A percentile compares a stretch with the other conserved stretches of the same genome.
Evolutionary conservation across 1,140 invertebrate genomes (phyloP).

Genomic region (Dysdera silvatica): DNA sequence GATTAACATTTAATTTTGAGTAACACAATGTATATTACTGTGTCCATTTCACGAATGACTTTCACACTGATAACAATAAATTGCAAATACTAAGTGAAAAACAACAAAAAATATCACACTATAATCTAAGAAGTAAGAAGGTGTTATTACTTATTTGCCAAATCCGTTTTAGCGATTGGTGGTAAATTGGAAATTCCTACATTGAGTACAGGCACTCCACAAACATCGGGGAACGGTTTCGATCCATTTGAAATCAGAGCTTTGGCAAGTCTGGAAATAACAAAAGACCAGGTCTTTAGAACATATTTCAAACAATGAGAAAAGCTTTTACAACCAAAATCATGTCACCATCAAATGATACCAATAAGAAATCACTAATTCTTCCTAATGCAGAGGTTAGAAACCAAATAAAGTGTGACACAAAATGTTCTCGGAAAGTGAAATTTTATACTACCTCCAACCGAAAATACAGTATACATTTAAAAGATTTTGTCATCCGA

Average conservation of each 20-base stretch:
- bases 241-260: slow-evolving; percentile 53
- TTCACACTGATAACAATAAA: too few species aligned
- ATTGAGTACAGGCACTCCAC: slow-evolving; percentile 57
- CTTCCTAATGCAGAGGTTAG: too few species aligned
- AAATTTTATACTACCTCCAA: too few species aligned
- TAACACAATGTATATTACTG: too few species aligned
- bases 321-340: neutral
- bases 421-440: too few species aligned
- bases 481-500: too few species aligned
- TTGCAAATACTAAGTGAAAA: too few species aligned
- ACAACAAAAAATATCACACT: neutral
- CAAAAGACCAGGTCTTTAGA: slow-evolving; percentile 3
- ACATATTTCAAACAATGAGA: slow-evolving; percentile 8
- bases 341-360: too few species aligned
- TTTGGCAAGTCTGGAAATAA: slow-evolving; percentile 50
- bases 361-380: slow-evolving; percentile 57
- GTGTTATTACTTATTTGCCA: slow-evolving; percentile 54
- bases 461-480: too few species aligned
- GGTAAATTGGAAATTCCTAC: slow-evolving; percentile 55
- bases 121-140: neutral
- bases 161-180: slow-evolving; percentile 55
- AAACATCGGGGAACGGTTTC: slow-evolving; percentile 53
- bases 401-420: too few species aligned
- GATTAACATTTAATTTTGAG: too few species aligned
- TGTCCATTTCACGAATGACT: too few species aligned